These are phyloP conservation scores for Mungos mungo DNA, from an alignment of 2,113 vertebrate genomes.

Conservation along the genomic window DNA sequence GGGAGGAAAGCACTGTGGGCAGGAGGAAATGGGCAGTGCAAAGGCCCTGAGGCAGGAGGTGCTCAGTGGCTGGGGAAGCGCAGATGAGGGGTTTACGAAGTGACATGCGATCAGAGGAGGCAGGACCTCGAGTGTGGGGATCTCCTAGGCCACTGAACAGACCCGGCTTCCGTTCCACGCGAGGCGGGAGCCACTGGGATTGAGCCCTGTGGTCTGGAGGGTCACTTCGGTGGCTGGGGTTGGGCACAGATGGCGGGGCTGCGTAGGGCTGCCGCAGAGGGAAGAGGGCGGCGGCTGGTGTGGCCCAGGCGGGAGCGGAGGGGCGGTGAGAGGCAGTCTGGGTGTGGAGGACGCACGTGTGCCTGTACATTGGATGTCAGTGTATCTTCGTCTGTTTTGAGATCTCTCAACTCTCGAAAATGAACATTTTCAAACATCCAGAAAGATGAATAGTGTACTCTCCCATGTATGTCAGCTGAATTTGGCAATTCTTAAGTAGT, in stretches of 20 bases:
- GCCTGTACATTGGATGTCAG: rapidly evolving
- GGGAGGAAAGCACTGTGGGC: rapidly evolving
- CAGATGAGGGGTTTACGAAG: rapidly evolving
- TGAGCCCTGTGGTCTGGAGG: not conserved
- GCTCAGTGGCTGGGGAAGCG: not conserved
- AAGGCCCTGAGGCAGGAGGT: not conserved
- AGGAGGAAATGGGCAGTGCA: not conserved
- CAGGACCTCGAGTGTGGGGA: rapidly evolving
- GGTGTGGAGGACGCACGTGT: not conserved
- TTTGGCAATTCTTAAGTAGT: not conserved
- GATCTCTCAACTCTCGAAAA: not conserved
- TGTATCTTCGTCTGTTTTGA: not conserved
- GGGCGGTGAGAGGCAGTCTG: not conserved
- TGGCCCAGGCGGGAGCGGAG: not conserved
- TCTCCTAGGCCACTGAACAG: not conserved
- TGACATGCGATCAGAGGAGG: too few relatives aligned
- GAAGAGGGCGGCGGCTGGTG: not conserved
- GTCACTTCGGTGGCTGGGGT: not conserved
- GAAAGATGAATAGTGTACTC: not conserved
- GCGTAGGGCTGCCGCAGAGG: rapidly evolving
- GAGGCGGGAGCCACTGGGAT: not conserved
- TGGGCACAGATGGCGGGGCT: not conserved
- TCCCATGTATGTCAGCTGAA: not conserved
- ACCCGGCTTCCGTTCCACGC: not conserved
- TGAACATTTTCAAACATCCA: not conserved